Evolutionary conservation across 2,797 vertebrate species (phyloP), one percentile per base, ranked within the genome.

Genomic region (Hoplostethus atlanticus): DNA sequence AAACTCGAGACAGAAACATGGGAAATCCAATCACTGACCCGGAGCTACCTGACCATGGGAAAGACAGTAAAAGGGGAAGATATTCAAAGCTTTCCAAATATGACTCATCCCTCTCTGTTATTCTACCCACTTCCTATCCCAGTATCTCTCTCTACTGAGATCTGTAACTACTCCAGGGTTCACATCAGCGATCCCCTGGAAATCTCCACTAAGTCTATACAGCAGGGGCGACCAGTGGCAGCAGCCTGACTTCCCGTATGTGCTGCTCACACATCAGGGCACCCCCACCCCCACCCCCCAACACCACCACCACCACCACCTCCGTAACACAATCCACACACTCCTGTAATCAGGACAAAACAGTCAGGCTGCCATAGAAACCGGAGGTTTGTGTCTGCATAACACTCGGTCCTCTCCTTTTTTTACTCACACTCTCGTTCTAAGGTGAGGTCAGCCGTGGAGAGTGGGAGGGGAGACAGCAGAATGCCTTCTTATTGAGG

Each of bases 311-410:
- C 76, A 67, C 62, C 84, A 78, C 85, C 89, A 89, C 89, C 87
- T 89, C 79, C 73, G 87, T 86, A 94, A 95, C 90, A 93, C 92
- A 93, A 91, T 91, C 86, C 87, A 87, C 89, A 91, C 81, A 75
- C 87, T 91, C 87, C 85, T 83, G 90, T 79, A 92, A 93, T 87
- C 90, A 86, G 89, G 89, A 89, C 91, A 91, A 87, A 91, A 83
- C 80, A 86, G 84, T 71, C 73, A 62, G 69, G 91, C 82, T 94
- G 77, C 91, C 90, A 94, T 94, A 84, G 93, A 88, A 93, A 94
- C 93, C 76, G 34, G 68, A 87, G 81, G 80, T 91, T 90, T 93
- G 91, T 92, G 88, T 93, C 91, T 91, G 84, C 89, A 92, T 77
- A 94, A 94, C 91, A 93, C 82, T 73, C n/a, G 46, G 72, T 81